Conservation (phyloP, 2,888 invertebrate species). For the Tetanocera ferruginea region DNA sequence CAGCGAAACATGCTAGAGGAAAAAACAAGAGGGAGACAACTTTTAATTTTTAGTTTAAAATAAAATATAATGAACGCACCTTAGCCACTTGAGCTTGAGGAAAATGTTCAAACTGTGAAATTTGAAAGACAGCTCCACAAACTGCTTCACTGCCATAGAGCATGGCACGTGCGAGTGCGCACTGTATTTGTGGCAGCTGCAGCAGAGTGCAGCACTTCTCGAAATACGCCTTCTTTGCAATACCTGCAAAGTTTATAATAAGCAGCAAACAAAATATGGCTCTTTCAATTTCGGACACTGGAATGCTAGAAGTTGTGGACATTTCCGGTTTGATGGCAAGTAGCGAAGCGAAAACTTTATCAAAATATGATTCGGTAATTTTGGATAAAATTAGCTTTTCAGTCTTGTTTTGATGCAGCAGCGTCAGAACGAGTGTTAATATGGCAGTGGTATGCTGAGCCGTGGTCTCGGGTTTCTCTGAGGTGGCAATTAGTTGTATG, state of each 20-base stretch:
- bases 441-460: slow-evolving; percentile 59
- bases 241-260: slow-evolving; percentile 64
- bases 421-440: slow-evolving; percentile 57
- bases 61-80: slow-evolving; percentile 49
- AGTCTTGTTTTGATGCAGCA: slow-evolving; percentile 62
- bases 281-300: slow-evolving; percentile 60
- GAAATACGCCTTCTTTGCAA: slow-evolving; percentile 66
- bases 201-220: slow-evolving; percentile 63
- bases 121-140: slow-evolving; percentile 63
- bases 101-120: slow-evolving; percentile 66
- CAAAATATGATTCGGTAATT: slow-evolving; percentile 66
- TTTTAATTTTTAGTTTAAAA: not conserved
- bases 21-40: not conserved
- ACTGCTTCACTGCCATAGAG: slow-evolving; percentile 58
- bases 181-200: slow-evolving; percentile 63
- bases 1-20: slow-evolving; percentile 57
- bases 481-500: slow-evolving; percentile 57
- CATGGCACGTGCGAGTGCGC: slow-evolving; percentile 64
- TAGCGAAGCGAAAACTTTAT: slow-evolving; percentile 63
- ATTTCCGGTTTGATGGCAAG: slow-evolving; percentile 57
- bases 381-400: slow-evolving; percentile 65
- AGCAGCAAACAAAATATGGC: slow-evolving; percentile 61
- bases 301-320: slow-evolving; percentile 49
- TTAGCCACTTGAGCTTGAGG: slow-evolving; percentile 63
- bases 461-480: slow-evolving; percentile 60